These are phyloP conservation scores for Ceratina calcarata DNA, from an alignment of 1,140 invertebrate genomes.

Conservation along the genomic window DNA sequence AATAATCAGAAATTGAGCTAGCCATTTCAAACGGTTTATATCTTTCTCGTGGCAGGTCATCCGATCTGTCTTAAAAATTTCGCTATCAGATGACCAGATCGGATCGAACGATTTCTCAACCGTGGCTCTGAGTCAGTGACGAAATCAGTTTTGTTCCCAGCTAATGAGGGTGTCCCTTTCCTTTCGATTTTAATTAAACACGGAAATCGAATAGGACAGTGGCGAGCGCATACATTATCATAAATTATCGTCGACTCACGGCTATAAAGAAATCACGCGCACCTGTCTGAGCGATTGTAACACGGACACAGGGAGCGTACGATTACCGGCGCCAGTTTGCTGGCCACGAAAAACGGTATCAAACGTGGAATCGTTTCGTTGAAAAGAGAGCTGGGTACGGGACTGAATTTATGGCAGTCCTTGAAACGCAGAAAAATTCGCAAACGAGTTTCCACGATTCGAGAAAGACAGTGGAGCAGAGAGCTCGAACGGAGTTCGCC, in stretches of 20 bases:
- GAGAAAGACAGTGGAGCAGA: not conserved
- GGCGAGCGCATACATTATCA: slow-evolving; percentile 60
- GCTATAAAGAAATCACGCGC: slow-evolving; percentile 47
- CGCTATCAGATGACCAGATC: not conserved
- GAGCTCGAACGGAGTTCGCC: not conserved
- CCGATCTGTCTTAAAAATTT: not conserved
- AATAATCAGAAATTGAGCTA: slow-evolving; percentile 1
- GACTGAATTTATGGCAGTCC: slow-evolving; percentile 17
- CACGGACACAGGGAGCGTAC: not conserved
- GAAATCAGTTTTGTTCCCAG: slow-evolving; percentile 11
- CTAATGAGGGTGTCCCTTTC: slow-evolving; percentile 12
- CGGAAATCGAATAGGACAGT: slow-evolving; percentile 55
- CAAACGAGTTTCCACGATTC: slow-evolving; percentile 22
- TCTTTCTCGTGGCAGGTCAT: not conserved
- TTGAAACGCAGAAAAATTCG: slow-evolving; percentile 30
- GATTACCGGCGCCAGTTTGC: not conserved
- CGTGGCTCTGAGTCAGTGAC: not conserved
- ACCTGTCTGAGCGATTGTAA: slow-evolving; percentile 39
- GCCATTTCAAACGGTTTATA: not conserved
- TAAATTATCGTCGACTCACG: slow-evolving; percentile 56
- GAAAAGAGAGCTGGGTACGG: not conserved
- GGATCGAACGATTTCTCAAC: not conserved
- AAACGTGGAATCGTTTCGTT: slow-evolving; percentile 6
- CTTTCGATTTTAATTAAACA: slow-evolving; percentile 56
- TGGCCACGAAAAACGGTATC: slow-evolving; percentile 2